These are phyloP conservation scores for Chamaea fasciata DNA, from an alignment of 2,113 vertebrate species.

Conservation along the genomic window DNA sequence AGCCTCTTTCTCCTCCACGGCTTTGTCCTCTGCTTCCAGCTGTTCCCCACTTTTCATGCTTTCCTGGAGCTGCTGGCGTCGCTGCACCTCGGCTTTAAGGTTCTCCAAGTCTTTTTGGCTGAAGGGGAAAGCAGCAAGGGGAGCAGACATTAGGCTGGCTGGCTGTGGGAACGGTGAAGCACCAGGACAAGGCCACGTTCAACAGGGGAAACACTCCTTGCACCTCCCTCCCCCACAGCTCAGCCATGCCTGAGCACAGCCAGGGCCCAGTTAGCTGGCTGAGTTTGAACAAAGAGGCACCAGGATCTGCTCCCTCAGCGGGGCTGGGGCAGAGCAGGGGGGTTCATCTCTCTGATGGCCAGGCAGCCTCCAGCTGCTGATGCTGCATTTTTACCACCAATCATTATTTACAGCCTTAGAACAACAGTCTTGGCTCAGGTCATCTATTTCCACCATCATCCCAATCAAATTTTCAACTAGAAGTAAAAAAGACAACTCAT, in stretches of 20 bases:
- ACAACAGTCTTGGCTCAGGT: not conserved
- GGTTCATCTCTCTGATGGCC: fast-evolving
- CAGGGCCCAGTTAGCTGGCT: too few species aligned
- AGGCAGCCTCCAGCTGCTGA: not conserved
- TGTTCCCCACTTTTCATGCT: constrained; percentile 76
- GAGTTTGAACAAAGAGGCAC: not conserved
- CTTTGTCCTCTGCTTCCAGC: constrained; percentile 58
- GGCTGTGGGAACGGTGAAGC: not conserved
- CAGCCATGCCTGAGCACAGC: fast-evolving
- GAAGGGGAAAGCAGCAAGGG: not conserved
- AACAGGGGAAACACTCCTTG: fast-evolving
- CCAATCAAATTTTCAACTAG: not conserved
- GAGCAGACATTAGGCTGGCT: not conserved
- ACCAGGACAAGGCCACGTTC: not conserved
- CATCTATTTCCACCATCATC: not conserved
- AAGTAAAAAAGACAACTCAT: not conserved
- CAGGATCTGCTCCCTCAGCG: not conserved
- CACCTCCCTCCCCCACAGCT: not conserved
- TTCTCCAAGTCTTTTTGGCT: constrained; percentile 98
- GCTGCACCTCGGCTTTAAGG: constrained; percentile 94
- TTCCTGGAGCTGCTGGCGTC: constrained; percentile 91
- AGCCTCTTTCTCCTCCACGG: constrained; percentile 49
- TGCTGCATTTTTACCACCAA: not conserved
- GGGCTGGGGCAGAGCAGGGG: not conserved
- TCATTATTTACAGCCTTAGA: not conserved